Evolutionary conservation across 1,140 invertebrate species (phyloP).

Genomic region (Saccostrea cuccullata): DNA sequence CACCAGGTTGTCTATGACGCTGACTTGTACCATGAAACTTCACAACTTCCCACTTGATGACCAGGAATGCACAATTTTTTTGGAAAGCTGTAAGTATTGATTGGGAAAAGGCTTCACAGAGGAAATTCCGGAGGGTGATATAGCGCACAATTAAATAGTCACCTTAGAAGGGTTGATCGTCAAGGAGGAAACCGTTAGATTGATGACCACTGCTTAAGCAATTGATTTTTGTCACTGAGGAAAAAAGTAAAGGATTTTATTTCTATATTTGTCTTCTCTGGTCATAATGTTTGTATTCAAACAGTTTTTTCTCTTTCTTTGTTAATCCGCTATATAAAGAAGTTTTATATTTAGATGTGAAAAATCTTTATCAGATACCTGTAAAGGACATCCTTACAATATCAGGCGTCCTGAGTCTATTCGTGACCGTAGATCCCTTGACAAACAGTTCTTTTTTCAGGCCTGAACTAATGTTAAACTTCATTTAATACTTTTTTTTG

Average conservation of each 20-base stretch:
- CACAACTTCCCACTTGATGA: slow-evolving; percentile 74
- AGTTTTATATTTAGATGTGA: too few relatives aligned
- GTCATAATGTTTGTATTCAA: neutral
- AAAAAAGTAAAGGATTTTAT: neutral
- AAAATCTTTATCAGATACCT: too few relatives aligned
- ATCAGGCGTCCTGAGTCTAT: too few relatives aligned
- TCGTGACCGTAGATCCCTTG: too few relatives aligned
- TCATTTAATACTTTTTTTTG: too few relatives aligned
- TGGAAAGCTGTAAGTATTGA: slow-evolving; percentile 72
- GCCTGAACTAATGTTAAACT: too few relatives aligned
- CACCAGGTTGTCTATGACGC: slow-evolving; percentile 65
- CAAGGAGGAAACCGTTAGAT: neutral
- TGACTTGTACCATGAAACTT: slow-evolving; percentile 71
- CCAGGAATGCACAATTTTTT: slow-evolving; percentile 68
- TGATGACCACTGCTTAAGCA: neutral
- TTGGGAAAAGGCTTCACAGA: neutral
- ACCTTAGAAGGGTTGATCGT: neutral
- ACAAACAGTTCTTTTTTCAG: too few relatives aligned
- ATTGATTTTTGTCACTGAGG: neutral
- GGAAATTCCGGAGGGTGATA: neutral
- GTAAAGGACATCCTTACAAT: too few relatives aligned
- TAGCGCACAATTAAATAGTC: neutral
- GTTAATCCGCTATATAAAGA: too few relatives aligned
- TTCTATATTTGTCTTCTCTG: neutral
- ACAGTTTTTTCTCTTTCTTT: too few relatives aligned